Evolutionary conservation across 1,140 invertebrate species (phyloP).

Genomic region (Monochamus saltuarius): DNA sequence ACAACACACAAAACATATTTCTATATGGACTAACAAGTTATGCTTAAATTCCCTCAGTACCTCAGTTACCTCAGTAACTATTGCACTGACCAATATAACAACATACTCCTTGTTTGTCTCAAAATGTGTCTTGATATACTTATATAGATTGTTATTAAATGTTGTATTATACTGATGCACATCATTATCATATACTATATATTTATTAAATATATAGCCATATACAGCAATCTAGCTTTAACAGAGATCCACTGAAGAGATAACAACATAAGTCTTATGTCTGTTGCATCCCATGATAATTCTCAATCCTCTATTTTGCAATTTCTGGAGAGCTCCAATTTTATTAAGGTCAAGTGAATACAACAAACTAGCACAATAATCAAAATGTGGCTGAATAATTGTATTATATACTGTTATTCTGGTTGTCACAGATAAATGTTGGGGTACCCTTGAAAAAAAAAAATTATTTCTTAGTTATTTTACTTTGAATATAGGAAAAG

Average conservation of each 20-base stretch:
- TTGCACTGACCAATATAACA: too few relatives aligned
- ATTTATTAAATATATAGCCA: constrained; percentile 9
- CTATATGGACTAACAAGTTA: too few relatives aligned
- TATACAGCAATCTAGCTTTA: background rate
- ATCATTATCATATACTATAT: constrained; percentile 9
- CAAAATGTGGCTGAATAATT: constrained; percentile 7
- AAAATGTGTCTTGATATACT: too few relatives aligned
- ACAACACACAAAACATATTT: too few relatives aligned
- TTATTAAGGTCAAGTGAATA: constrained; percentile 6
- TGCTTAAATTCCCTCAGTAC: too few relatives aligned
- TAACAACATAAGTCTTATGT: background rate
- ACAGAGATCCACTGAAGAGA: constrained; percentile 7
- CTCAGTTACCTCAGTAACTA: too few relatives aligned
- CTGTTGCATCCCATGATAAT: constrained; percentile 7
- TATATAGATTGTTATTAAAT: too few relatives aligned
- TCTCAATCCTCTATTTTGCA: constrained; percentile 1
- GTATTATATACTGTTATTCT: constrained; percentile 11
- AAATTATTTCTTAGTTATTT: too few relatives aligned
- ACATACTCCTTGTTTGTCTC: too few relatives aligned
- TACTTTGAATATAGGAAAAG: too few relatives aligned
- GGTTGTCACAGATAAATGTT: constrained; percentile 4
- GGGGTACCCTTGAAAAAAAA: too few relatives aligned
- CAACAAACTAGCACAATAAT: constrained; percentile 6
- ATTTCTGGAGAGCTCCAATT: constrained; percentile 2
- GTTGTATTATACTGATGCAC: too few relatives aligned